phyloP scores from a whole-genome alignment of 2,888 invertebrate genomes.

The Diplazon laetatorius region DNA sequence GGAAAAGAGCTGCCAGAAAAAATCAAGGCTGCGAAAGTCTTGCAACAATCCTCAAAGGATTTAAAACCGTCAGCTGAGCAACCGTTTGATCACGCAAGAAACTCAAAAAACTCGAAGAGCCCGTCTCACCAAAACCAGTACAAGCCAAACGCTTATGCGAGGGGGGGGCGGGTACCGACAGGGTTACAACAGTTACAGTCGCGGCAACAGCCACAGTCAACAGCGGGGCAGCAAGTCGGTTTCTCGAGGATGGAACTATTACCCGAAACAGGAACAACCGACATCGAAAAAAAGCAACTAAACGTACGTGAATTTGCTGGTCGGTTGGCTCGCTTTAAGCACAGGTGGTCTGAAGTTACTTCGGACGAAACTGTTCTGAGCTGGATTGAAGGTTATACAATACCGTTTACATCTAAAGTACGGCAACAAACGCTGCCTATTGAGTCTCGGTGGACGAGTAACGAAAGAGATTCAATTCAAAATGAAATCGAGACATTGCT shows the following conservation, averaged over 20 bases:
- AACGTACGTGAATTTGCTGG: slow-evolving; percentile 55
- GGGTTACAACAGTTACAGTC: slow-evolving; percentile 24
- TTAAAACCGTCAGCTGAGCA: too few species aligned
- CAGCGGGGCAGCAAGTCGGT: slow-evolving; percentile 28
- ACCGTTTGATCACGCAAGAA: too few species aligned
- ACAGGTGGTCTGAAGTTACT: slow-evolving; percentile 48
- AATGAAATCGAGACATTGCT: slow-evolving; percentile 5
- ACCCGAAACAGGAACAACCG: slow-evolving; percentile 21
- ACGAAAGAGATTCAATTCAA: slow-evolving; percentile 31
- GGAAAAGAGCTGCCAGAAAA: too few species aligned
- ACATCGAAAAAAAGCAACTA: slow-evolving; percentile 40
- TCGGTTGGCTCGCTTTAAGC: slow-evolving; percentile 37
- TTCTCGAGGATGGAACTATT: slow-evolving; percentile 22
- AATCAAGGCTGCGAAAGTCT: too few species aligned
- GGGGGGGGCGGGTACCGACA: slow-evolving; percentile 55
- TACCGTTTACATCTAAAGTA: slow-evolving; percentile 44
- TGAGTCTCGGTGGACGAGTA: slow-evolving; percentile 43
- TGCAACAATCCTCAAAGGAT: too few species aligned
- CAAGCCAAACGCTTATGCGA: too few species aligned
- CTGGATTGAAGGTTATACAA: slow-evolving; percentile 60
- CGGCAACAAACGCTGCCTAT: slow-evolving; percentile 28
- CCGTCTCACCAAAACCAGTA: too few species aligned
- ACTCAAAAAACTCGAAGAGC: too few species aligned
- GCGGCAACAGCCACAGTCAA: slow-evolving; percentile 31
- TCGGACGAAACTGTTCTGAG: slow-evolving; percentile 58